These are phyloP conservation scores for Macaria liturata DNA, from an alignment of 2,888 invertebrate genomes.

Conservation along the genomic window DNA sequence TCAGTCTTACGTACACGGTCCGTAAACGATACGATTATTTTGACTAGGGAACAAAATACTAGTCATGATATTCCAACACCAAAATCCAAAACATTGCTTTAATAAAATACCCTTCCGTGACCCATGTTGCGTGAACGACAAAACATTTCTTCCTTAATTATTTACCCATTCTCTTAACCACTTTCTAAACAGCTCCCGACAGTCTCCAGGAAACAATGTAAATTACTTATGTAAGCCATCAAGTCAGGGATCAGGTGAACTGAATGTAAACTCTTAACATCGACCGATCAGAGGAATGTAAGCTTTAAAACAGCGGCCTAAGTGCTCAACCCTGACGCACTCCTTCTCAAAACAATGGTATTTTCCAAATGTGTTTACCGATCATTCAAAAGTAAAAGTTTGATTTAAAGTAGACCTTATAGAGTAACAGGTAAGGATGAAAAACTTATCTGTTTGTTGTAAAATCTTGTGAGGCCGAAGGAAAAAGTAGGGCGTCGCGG, in stretches of 20 bases:
- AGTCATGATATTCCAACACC: no score
- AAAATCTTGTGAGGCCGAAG: slow-evolving; percentile 41
- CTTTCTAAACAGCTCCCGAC: slow-evolving; percentile 53
- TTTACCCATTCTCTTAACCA: slow-evolving; percentile 45
- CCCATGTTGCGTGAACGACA: slow-evolving; percentile 11
- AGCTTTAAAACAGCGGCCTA: slow-evolving; percentile 38
- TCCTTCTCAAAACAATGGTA: slow-evolving; percentile 38
- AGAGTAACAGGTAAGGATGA: slow-evolving; percentile 36
- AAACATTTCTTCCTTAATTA: slow-evolving; percentile 31
- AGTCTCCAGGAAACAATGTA: slow-evolving; percentile 53
- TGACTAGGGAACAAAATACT: no score
- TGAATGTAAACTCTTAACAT: slow-evolving; percentile 36
- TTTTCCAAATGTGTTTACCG: slow-evolving; percentile 38
- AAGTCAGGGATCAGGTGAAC: slow-evolving; percentile 56
- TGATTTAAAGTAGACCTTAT: slow-evolving; percentile 42
- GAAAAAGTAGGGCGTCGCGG: slow-evolving; percentile 63
- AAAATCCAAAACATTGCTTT: background rate
- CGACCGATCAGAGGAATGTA: slow-evolving; percentile 37
- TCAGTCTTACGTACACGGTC: no score
- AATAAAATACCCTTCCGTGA: slow-evolving; percentile 12
- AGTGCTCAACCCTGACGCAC: slow-evolving; percentile 44
- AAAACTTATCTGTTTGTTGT: slow-evolving; percentile 26
- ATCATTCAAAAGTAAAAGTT: slow-evolving; percentile 16
- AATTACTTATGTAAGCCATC: slow-evolving; percentile 60
- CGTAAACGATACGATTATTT: no score